A percentile compares a stretch with the other conserved stretches of the same genome.
These are phyloP conservation scores for Denticeps clupeoides DNA, from an alignment of 2,797 vertebrate species.

Conservation along the genomic window DNA sequence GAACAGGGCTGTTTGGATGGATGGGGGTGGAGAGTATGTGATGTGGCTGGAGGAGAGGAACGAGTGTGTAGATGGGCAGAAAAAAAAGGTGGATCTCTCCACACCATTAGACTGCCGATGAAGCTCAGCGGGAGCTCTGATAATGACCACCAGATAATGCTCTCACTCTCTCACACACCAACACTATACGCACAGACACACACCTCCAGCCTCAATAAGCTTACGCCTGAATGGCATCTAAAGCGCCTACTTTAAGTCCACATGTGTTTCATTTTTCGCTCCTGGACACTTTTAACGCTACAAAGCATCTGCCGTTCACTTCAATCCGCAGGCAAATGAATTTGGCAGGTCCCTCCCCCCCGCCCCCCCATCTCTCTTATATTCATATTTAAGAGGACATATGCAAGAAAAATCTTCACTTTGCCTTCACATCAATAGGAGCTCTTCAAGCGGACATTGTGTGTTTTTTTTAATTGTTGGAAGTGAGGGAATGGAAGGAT, in stretches of 20 bases:
- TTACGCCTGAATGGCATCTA: slow-evolving; percentile 6
- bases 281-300: slow-evolving; percentile 12
- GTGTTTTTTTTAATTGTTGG: background rate
- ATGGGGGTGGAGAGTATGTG: background rate
- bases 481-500: slow-evolving; percentile 16
- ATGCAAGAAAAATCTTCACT: slow-evolving; percentile 13
- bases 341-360: slow-evolving; percentile 11
- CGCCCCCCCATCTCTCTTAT: background rate
- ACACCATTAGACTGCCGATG: slow-evolving; percentile 29
- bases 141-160: slow-evolving; percentile 25
- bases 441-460: slow-evolving; percentile 1
- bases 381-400: slow-evolving; percentile 26
- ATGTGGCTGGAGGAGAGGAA: too few species aligned
- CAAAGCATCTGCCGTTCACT: slow-evolving; percentile 19
- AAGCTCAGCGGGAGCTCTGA: slow-evolving; percentile 17
- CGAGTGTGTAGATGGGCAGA: slow-evolving; percentile 4
- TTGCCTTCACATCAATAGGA: slow-evolving; percentile 11
- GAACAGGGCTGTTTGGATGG: slow-evolving; percentile 2
- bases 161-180: background rate
- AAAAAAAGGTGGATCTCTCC: slow-evolving; percentile 7
- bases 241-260: slow-evolving; percentile 13
- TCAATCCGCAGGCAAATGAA: slow-evolving; percentile 14
- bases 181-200: background rate
- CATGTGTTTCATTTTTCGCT: slow-evolving; percentile 16
- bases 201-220: slow-evolving; percentile 1